Base-by-base conservation (phyloP, 2,113 vertebrate genomes). In the Cyprichromis sp. region DNA sequence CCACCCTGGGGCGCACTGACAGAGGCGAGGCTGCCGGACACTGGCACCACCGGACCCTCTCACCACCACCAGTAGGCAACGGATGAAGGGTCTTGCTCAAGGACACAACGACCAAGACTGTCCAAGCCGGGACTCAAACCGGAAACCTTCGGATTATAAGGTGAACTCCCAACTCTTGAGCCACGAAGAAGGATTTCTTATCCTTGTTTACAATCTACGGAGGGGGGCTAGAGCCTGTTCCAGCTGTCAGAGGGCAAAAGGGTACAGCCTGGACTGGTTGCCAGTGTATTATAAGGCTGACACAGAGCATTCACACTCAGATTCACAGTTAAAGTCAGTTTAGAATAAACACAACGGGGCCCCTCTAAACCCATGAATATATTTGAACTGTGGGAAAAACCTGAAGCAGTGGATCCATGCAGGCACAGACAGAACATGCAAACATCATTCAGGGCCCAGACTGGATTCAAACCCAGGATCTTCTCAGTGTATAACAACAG, bases 381-480 rank as follows among this genome's bases (percentile, higher is more conserved):
- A 42, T 71, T 71, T 71, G 38, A 71, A 71, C 38, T 71, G 66
- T 71, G n/a, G n/a, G 66, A 4, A 24, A 42, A 71, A 42, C 38
- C 13, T 71, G 3, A 14, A 71, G 38, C 38, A 73, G 38, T 42
- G 10, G 40, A 3, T 45, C 68, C 5, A 73, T 26, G 40, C 68
- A 26, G 38, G 6, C 68, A 73, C 14, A 45, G 5, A 4, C 13
- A 45, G 21, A 73, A 73, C 38, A 45, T 73, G 38, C 38, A 73
- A 45, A 26, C 66, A 66, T 36, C 17, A 66, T 66, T 1, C 66
- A 68, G n/a, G 11, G 8, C 66, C 13, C 66, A 26, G 66, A 45
- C 13, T 73, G 5, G 13, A 26, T 26, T 73, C 38, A 73, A 45
- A 45, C 66, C 38, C 13, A 45, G 38, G 38, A 73, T 5, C 38